Base-by-base conservation (phyloP, 2,113 vertebrate species). In the Gymnogyps californianus region DNA sequence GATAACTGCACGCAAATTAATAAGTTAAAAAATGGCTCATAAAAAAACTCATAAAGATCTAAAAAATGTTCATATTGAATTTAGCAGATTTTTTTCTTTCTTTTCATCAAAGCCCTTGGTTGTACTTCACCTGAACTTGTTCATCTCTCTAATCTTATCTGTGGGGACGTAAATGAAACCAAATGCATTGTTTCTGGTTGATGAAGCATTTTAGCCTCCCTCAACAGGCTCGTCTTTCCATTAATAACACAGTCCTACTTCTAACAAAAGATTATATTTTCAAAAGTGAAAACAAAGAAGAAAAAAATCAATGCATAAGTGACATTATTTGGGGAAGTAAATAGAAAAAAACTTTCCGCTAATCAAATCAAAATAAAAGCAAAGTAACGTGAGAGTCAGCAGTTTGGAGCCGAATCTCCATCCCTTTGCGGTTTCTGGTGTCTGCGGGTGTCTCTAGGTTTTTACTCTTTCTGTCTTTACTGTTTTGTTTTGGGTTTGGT, bases 41-140 rank as follows among this genome's bases (percentile, higher is more conserved):
- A 40, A 85, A 95, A 52, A 77, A 93, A 59, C 16, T 83, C n/a
- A 11, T 58, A 52, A 65, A 85, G 18, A 49, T 47, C 28, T 78
- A n/a, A 58, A 74, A 83, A 25, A 22, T 1, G 2, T 32, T 85
- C 21, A 31, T 7, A 66, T 52, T 66, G 52, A 62, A 90, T 71
- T 49, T 4, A 77, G 28, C 10, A 42, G 24, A 8, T 7, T 87
- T 75, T 72, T 47, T 57, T 11, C 29, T n/a, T 74, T 65, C 64
- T 81, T 89, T 79, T 61, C 52, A 61, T 67, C 47, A 64, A 81
- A 91, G 65, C 11, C 75, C 40, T 88, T 71, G 57, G 26, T 21
- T 83, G 57, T 28, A 79, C 46, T 91, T 94, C 71, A 93, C 65
- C 57, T 69, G 87, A 91, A 85, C 28, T 55, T 57, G 59, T 52